Evolutionary conservation across 2,113 vertebrate species (phyloP).

Genomic region (Aegithalos caudatus): DNA sequence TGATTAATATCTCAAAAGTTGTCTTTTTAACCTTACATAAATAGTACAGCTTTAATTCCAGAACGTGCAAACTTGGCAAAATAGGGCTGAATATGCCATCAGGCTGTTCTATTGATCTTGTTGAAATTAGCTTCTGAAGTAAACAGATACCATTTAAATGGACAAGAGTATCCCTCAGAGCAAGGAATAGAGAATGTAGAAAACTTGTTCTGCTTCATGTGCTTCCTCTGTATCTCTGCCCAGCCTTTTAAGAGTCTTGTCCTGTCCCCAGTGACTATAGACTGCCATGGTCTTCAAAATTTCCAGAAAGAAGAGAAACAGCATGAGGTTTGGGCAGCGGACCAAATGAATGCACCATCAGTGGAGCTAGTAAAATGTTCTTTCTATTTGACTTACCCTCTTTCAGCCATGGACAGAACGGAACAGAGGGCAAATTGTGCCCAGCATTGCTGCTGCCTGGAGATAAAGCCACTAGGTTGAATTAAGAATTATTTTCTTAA

Average conservation of each 20-base stretch:
- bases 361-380: neutral
- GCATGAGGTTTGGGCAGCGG: neutral
- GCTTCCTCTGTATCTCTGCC: neutral
- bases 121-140: neutral
- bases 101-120: neutral
- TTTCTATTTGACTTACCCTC: neutral
- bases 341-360: neutral
- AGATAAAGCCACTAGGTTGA: neutral
- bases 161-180: neutral
- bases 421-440: neutral
- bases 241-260: neutral
- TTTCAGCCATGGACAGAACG: neutral
- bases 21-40: neutral
- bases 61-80: neutral
- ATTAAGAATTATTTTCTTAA: neutral
- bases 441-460: neutral
- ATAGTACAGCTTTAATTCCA: neutral
- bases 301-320: neutral
- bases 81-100: neutral
- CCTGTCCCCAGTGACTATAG: neutral
- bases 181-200: neutral
- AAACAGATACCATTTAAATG: neutral
- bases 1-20: neutral
- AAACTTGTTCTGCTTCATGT: neutral
- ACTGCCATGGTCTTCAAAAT: neutral